A percentile compares a stretch with the other conserved stretches of the same genome.
phyloP scores from a whole-genome alignment of 2,113 vertebrate species.

The Rhodinocichla rosea region DNA sequence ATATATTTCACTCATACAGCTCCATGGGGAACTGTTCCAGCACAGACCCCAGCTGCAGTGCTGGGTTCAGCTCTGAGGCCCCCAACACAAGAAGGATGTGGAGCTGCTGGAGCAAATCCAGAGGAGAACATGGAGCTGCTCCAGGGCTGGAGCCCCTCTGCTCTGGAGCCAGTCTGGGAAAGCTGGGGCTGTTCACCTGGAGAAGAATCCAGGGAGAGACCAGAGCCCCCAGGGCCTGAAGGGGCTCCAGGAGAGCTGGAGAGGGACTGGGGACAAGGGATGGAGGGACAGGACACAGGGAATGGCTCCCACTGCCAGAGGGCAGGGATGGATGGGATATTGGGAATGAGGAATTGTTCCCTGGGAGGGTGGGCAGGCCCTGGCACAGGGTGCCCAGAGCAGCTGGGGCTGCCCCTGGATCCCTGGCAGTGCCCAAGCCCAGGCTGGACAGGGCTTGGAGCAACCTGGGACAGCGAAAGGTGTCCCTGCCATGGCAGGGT shows the following conservation, averaged over 20 bases:
- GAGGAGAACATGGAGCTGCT: too few relatives aligned
- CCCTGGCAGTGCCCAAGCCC: background rate
- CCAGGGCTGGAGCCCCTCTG: too few relatives aligned
- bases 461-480: accelerated
- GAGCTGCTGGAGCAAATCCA: too few relatives aligned
- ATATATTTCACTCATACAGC: background rate
- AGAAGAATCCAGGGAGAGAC: too few relatives aligned
- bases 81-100: too few relatives aligned
- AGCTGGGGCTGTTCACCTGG: too few relatives aligned
- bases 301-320: background rate
- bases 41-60: too few relatives aligned
- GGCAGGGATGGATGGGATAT: accelerated
- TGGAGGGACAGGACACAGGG: background rate
- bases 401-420: background rate
- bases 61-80: too few relatives aligned
- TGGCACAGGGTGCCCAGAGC: background rate
- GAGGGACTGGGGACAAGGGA: too few relatives aligned
- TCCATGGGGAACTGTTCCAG: background rate
- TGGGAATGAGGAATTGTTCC: background rate
- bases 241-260: too few relatives aligned
- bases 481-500: background rate
- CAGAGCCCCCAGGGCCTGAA: too few relatives aligned
- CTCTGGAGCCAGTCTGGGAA: too few relatives aligned
- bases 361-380: background rate
- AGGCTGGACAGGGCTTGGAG: accelerated